These are phyloP conservation scores for Scaptomyza parva DNA, from an alignment of 2,888 invertebrate genomes.

Conservation along the genomic window DNA sequence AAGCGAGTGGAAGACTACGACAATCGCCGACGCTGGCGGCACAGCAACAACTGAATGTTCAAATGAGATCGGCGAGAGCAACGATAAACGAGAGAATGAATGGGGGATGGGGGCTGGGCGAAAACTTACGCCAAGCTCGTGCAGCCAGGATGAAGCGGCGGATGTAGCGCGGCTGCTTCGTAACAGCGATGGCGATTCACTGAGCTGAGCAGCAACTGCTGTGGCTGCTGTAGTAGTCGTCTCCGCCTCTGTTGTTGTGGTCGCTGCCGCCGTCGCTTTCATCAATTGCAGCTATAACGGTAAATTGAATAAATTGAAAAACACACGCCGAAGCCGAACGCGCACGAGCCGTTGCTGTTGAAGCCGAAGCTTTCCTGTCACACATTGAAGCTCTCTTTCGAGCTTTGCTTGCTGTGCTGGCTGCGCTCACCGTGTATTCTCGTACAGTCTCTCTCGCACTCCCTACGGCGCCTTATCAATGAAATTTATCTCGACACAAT, in stretches of 20 bases:
- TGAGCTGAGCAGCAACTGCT: constrained; percentile 25
- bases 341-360: constrained; percentile 8
- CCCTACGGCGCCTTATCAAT: constrained; percentile 65
- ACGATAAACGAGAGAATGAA: constrained; percentile 16
- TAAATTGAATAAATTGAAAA: constrained; percentile 79
- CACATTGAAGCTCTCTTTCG: constrained; percentile 60
- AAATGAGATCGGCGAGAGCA: constrained; percentile 8
- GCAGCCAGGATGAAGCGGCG: constrained; percentile 70
- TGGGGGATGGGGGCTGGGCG: not conserved
- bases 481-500: constrained; percentile 67
- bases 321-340: constrained; percentile 28
- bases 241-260: constrained; percentile 11
- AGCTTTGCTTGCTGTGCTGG: constrained; percentile 61
- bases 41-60: constrained; percentile 59
- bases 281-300: constrained; percentile 76
- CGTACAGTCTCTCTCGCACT: constrained; percentile 17
- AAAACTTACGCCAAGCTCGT: constrained; percentile 62
- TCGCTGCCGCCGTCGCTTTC: constrained; percentile 44
- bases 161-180: constrained; percentile 59
- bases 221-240: constrained; percentile 19
- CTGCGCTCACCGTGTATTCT: constrained; percentile 25
- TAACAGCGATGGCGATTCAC: constrained; percentile 48
- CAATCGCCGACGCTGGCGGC: constrained; percentile 48
- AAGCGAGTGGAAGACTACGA: constrained; percentile 26
- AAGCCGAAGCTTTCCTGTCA: constrained; percentile 56